Conservation (phyloP, 2,888 invertebrate species). For the Laothoe populi region DNA sequence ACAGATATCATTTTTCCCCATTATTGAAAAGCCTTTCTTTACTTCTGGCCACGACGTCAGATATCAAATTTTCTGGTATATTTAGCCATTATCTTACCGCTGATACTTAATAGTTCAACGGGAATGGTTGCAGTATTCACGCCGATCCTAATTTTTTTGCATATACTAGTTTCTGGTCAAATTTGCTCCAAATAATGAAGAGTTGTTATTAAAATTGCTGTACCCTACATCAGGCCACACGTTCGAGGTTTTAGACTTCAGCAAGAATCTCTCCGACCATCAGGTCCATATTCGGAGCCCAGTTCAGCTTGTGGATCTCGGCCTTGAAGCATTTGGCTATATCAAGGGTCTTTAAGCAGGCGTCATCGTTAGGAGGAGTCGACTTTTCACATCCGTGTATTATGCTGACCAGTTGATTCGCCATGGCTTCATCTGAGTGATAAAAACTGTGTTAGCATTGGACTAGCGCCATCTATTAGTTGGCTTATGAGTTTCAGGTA, state of each 20-base stretch:
- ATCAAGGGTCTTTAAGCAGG: constrained; percentile 50
- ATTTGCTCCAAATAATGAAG: no score
- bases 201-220: background rate
- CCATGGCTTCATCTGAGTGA: constrained; percentile 55
- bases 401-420: constrained; percentile 53
- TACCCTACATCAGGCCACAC: background rate
- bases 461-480: background rate
- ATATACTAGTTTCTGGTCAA: no score
- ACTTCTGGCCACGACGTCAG: no score
- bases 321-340: constrained; percentile 61
- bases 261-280: constrained; percentile 56
- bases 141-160: no score
- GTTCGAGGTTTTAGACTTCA: constrained; percentile 44
- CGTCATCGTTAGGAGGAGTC: constrained; percentile 37
- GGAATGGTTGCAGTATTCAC: no score
- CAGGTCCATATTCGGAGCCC: constrained; percentile 60
- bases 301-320: constrained; percentile 62
- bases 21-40: no score
- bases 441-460: background rate
- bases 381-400: constrained; percentile 53
- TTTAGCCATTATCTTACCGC: no score
- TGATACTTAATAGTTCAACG: no score
- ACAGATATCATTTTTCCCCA: no score
- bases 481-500: no score
- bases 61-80: no score